Percentiles rank a stretch among this genome's conserved stretches.
phyloP scores from a whole-genome alignment of 2,113 vertebrate species.

The Pholis gunnellus region DNA sequence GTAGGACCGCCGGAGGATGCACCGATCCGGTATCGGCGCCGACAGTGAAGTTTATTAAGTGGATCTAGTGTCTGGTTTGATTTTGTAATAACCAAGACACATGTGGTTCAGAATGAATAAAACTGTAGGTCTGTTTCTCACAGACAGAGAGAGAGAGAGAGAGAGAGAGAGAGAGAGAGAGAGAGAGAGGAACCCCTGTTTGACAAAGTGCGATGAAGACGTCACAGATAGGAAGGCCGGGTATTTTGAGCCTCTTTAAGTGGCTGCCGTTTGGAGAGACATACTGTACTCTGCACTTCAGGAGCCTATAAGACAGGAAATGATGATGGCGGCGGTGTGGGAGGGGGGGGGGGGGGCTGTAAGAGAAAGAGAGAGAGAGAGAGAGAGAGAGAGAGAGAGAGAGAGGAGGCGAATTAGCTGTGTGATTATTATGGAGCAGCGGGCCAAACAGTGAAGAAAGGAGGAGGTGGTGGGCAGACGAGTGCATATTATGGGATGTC shows the following conservation, averaged over 20 bases:
- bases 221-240: slow-evolving; percentile 53
- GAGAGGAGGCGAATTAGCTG: slow-evolving; percentile 68
- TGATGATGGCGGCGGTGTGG: slow-evolving; percentile 46
- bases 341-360: background rate
- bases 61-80: background rate
- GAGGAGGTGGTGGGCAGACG: slow-evolving; percentile 47
- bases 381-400: slow-evolving; percentile 3
- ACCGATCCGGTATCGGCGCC: background rate
- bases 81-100: background rate
- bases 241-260: slow-evolving; percentile 56
- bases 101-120: background rate
- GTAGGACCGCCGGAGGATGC: background rate
- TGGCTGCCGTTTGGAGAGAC: slow-evolving; percentile 54
- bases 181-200: slow-evolving; percentile 37
- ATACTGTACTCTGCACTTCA: slow-evolving; percentile 59
- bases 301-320: slow-evolving; percentile 74
- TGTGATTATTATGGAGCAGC: slow-evolving; percentile 78
- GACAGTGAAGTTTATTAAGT: background rate
- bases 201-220: slow-evolving; percentile 42
- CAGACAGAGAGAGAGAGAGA: background rate
- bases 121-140: background rate
- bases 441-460: slow-evolving; percentile 59
- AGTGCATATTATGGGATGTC: slow-evolving; percentile 83
- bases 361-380: background rate
- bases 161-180: slow-evolving; percentile 11